Percentiles rank a stretch among this genome's conserved stretches.
Conservation (phyloP, 2,888 invertebrate genomes). For the Pasiphila rectangulata region DNA sequence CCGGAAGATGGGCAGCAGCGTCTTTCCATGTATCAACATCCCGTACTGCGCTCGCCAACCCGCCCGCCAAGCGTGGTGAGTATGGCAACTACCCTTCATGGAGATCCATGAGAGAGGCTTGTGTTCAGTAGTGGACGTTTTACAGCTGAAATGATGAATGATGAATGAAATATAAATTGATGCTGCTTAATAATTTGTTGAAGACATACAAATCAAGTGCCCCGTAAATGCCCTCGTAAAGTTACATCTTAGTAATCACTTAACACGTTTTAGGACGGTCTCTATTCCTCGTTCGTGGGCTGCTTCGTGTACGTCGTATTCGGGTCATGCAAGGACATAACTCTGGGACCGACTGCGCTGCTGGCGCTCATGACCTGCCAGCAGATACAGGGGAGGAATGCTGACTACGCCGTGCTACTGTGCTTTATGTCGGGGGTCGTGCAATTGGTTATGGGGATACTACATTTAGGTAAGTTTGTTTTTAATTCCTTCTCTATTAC, state of each 20-base stretch:
- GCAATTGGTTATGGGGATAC: conserved; percentile 89
- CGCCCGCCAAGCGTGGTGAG: no score
- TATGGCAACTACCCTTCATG: no score
- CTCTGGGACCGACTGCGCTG: conserved; percentile 95
- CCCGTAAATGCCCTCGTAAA: background rate
- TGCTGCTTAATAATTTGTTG: no score
- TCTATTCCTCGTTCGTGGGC: conserved; percentile 96
- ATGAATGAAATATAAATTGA: no score
- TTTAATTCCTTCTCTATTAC: background rate
- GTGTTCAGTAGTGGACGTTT: no score
- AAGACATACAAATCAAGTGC: no score
- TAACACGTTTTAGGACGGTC: conserved; percentile 86
- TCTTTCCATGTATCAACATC: no score
- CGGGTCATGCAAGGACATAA: conserved; percentile 93
- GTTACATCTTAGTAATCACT: conserved; percentile 11
- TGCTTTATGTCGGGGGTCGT: conserved; percentile 91
- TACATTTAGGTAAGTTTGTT: conserved; percentile 86
- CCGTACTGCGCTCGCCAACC: no score
- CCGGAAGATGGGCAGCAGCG: no score
- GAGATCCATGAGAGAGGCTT: no score
- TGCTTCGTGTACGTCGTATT: conserved; percentile 95
- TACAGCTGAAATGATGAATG: no score
- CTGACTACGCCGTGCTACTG: conserved; percentile 90
- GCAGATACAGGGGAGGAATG: conserved; percentile 85
- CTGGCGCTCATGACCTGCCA: conserved; percentile 95